These are phyloP conservation scores for Amphimedon queenslandica DNA, from an alignment of 37 sponge, comb jelly and placozoan genomes.

Conservation along the genomic window DNA sequence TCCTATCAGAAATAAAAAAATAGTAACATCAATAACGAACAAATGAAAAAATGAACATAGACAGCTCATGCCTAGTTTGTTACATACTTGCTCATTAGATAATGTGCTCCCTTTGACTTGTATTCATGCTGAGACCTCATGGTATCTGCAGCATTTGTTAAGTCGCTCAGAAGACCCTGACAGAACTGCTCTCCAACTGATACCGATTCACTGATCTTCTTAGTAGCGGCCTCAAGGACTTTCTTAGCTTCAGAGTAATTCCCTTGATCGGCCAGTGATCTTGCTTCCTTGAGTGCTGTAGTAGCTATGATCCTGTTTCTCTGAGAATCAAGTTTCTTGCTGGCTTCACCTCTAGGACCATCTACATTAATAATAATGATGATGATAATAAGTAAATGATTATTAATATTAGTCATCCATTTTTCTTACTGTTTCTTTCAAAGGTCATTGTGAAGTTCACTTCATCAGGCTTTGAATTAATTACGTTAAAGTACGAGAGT, in stretches of 20 bases:
- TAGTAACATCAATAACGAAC: not conserved
- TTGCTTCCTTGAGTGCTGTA: conserved; percentile 63
- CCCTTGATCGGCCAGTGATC: conserved; percentile 54
- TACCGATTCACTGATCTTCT: conserved; percentile 6
- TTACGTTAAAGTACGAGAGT: conserved; percentile 86
- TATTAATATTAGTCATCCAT: not conserved
- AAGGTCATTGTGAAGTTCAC: conserved; percentile 31
- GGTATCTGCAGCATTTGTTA: conserved; percentile 40
- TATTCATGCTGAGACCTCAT: conserved; percentile 26
- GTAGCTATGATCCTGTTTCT: conserved; percentile 67
- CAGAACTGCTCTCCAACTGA: conserved; percentile 12
- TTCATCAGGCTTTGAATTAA: conserved; percentile 62
- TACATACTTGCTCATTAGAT: conserved; percentile 41
- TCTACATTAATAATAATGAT: conserved; percentile 10
- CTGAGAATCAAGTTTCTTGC: conserved; percentile 52
- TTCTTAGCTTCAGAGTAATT: conserved; percentile 22
- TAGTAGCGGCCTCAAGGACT: conserved; percentile 21
- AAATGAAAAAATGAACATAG: not conserved
- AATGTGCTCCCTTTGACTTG: conserved; percentile 28
- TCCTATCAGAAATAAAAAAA: conserved; percentile 3
- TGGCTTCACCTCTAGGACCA: conserved; percentile 31
- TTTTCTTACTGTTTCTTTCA: conserved; percentile 30
- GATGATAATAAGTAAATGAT: too few relatives aligned
- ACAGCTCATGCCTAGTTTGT: too few relatives aligned
- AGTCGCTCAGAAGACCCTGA: conserved; percentile 40